Evolutionary conservation across 2,113 vertebrate genomes (phyloP), one percentile per base, ranked within the genome.

Genomic region (Lutjanus erythropterus): DNA sequence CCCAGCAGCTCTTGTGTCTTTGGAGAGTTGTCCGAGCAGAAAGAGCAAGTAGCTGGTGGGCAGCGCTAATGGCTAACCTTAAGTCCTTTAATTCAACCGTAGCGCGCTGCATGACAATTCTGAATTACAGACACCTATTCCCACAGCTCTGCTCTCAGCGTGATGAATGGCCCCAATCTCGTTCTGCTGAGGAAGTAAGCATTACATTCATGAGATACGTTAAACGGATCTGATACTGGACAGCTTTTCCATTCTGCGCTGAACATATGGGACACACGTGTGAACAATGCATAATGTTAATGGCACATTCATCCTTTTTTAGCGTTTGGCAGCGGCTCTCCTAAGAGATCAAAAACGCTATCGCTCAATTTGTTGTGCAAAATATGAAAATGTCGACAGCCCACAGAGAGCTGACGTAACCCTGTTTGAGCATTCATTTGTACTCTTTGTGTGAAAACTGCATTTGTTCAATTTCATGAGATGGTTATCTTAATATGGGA

Each of bases 81-180:
- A 73, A 81, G 56, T 83, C 73, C 78, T 83, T 69, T 44, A 66
- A 71, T 85, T 84, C 77, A 85, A 27, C 80, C 55, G n/a, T 49
- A 16, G 71, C 80, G 39, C 53, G 59, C 76, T 69, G 78, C 80
- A 52, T 68, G 78, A 80, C 84, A 76, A 71, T 83, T 76, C 60
- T 75, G 73, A 89, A 91, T 87, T 84, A 89, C 84, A 75, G 81
- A 78, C 67, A 62, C 71, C 76, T 77, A 86, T 85, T 85, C 86
- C 81, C 78, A 75, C 37, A 29, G 71, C 84, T 80, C 71, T 19
- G 70, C 70, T n/a, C 71, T 80, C 68, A 6, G 61, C 41, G 31
- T 91, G 90, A 91, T 85, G 83, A 90, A 93, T 89, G 81, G 58
- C 73, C 82, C 73, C 89, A 88, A 73, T 88, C 76, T 87, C 25